Base-by-base conservation (phyloP, 23 tunicate species). In the Trididemnum clinides region DNA sequence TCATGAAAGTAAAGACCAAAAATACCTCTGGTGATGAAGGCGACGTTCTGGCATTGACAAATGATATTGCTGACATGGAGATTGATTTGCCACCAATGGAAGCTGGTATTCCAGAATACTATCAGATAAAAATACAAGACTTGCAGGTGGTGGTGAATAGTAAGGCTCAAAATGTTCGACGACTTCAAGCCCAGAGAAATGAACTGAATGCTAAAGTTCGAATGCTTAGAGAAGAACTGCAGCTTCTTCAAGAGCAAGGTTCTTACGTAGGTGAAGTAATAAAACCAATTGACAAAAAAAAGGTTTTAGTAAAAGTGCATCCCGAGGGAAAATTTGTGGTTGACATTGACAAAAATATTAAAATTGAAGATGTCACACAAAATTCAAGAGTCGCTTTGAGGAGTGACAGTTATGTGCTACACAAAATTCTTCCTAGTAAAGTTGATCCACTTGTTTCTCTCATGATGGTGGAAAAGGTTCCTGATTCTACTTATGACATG, bases 401-500 rank as follows among this genome's bases (percentile, higher is more conserved):
- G 39, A 90, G 95, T 70, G 99, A 95, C 87, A 86, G 92, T 44
- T 95, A 95, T 51, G 91, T 95, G 64, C 54, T 95, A 58, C 99
- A 95, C 65, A 95, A 95, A 81, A 90, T 95, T 32, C 69, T 95
- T 25, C 99, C 99, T 57, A 95, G 93, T 70, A 95, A 95, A 64
- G 99, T 95, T 20, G 99, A 95, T 63, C 99, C 99, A 20, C 89
- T 95, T 33, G 99, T 95, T 7, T 90, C 95, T 2, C 83, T 95
- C 12, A 95, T 95, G 99, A 95, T 95, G 99, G 99, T 95, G 1
- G 99, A 95, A 86, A 95, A 95, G 58, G 99, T 95, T 26, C 99
- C 99, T 21, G 99, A 95, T 87, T 95, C 99, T 1, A 95, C 99
- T 39, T 95, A 95, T 74, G 99, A 95, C 77, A 95, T 95, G 99